These are phyloP conservation scores for Sepioteuthis lessoniana DNA, from an alignment of 2,888 invertebrate species.

Conservation along the genomic window DNA sequence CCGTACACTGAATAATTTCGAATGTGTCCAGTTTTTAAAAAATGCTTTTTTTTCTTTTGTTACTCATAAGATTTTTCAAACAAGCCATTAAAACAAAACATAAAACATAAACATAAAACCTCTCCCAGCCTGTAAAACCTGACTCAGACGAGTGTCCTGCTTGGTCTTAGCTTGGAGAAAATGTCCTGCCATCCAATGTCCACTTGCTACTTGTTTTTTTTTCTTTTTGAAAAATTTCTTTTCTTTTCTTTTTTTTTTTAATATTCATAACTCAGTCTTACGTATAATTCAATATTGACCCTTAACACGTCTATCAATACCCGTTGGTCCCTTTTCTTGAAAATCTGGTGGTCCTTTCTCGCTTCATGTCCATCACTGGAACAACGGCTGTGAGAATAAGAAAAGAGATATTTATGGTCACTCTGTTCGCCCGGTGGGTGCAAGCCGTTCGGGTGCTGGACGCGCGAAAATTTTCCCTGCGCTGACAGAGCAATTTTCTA, in stretches of 20 bases:
- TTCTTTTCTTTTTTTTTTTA: neutral
- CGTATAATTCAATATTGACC: conserved; percentile 7
- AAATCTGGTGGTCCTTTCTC: neutral
- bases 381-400: neutral
- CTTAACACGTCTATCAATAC: neutral
- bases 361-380: conserved; percentile 9
- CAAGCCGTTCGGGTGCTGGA: neutral
- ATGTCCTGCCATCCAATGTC: neutral
- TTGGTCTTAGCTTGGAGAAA: neutral
- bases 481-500: neutral
- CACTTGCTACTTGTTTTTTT: neutral
- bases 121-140: neutral
- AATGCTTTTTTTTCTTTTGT: too few relatives aligned
- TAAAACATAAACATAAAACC: neutral
- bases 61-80: too few relatives aligned
- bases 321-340: neutral
- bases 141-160: neutral
- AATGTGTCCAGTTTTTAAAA: too few relatives aligned
- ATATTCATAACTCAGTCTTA: conserved; percentile 20
- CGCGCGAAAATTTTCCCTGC: neutral
- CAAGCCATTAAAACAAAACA: neutral
- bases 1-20: too few relatives aligned
- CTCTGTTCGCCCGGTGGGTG: neutral
- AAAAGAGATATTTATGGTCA: neutral
- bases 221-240: neutral